Base-by-base conservation (phyloP, 2,888 invertebrate species). In the Dysmachus trigonus region DNA sequence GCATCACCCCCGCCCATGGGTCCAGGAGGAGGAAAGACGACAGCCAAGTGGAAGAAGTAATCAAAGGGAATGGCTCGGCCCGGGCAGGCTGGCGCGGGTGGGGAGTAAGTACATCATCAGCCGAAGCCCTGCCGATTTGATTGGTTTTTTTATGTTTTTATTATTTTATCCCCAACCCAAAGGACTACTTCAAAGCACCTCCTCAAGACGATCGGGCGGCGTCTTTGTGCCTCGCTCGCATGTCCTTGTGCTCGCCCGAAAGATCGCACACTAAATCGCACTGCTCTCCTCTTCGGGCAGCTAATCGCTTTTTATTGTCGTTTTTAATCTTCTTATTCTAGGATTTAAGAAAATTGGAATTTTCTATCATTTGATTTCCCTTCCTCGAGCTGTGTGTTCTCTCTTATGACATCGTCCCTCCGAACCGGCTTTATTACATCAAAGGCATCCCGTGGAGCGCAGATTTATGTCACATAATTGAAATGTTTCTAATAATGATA, bases 281-380 rank as follows among this genome's bases (percentile, higher is more conserved):
- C 30, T 30, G 31, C 30, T 51, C 47, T 82, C 22, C 62, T 62
- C 33, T 33, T 35, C 15, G 72, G 53, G 35, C 22, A 82, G 71
- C 84, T 87, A 87, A 87, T 87, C 87, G 87, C 62, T 87, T 86
- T 86, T 87, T 87, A 87, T 87, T 85, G 86, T 87, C 87, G 47
- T 81, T 85, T 82, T 79, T 87, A 87, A 87, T 87, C 87, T 86
- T 87, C 87, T 87, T 87, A 87, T 84, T 87, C 74, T 41, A 76
- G 86, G 86, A 86, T 85, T 87, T 86, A 81, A 73, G 87, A 86
- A 86, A 87, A 87, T 87, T 87, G 84, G 72, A 85, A 85, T 82
- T 82, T 71, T 82, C 71, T 82, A 47, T 51, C 73, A 85, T 83
- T n/a, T n/a, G n/a, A n/a, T n/a, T 41, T 35, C 22, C 35, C 33